Conservation (phyloP, 2,113 vertebrate species). For the Macquaria ambigua region DNA sequence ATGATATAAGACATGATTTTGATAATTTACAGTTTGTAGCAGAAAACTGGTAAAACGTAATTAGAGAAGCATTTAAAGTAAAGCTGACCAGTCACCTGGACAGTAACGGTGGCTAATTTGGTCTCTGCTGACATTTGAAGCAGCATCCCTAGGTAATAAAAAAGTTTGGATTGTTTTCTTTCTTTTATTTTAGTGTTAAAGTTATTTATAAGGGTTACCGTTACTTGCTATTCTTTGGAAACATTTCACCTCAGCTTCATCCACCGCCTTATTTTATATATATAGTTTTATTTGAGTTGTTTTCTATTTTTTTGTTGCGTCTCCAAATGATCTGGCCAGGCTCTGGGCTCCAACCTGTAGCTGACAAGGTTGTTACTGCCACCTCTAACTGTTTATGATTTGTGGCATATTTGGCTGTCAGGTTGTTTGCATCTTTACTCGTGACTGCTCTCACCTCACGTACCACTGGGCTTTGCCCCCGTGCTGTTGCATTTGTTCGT, state of each 20-base stretch:
- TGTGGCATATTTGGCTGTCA: not conserved
- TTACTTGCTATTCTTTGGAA: not conserved
- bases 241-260: not conserved
- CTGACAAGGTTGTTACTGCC: not conserved
- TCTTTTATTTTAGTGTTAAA: not conserved
- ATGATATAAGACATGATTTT: too few relatives aligned
- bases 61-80: too few relatives aligned
- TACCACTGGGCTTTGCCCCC: not conserved
- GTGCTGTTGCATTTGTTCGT: not conserved
- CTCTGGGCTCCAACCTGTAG: not conserved
- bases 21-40: too few relatives aligned
- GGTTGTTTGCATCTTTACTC: not conserved
- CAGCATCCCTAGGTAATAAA: too few relatives aligned
- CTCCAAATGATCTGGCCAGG: not conserved
- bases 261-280: not conserved
- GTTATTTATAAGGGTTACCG: not conserved
- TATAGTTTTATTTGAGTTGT: not conserved
- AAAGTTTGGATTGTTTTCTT: not conserved
- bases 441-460: not conserved
- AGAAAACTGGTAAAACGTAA: too few relatives aligned
- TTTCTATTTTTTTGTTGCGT: not conserved
- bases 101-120: too few relatives aligned
- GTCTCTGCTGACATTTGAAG: too few relatives aligned
- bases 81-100: too few relatives aligned
- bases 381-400: not conserved